A percentile compares a stretch with the other conserved stretches of the same genome.
phyloP scores from a whole-genome alignment of 1,140 invertebrate genomes.

The Zaprionus taronus region DNA sequence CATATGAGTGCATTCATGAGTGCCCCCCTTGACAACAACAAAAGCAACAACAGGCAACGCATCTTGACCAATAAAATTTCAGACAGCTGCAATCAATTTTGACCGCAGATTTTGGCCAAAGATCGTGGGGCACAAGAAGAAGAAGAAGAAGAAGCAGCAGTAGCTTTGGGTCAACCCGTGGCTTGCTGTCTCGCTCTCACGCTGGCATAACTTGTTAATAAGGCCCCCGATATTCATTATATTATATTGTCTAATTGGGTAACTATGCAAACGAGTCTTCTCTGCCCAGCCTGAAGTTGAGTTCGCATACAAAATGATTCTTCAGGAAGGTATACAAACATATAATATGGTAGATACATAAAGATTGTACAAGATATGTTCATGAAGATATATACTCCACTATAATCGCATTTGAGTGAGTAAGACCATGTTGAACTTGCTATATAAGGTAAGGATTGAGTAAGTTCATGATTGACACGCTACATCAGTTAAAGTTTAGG shows the following conservation, averaged over 20 bases:
- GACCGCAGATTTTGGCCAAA: constrained; percentile 33
- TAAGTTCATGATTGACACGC: neutral
- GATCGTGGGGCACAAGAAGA: constrained; percentile 1
- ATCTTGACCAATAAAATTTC: constrained; percentile 22
- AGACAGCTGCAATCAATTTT: constrained; percentile 41
- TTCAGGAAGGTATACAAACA: neutral
- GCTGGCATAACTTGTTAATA: neutral
- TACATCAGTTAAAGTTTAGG: no score
- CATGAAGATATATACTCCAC: neutral
- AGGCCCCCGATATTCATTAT: constrained; percentile 2
- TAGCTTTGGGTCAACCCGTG: constrained; percentile 3
- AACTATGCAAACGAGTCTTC: constrained; percentile 5
- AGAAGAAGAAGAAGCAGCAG: neutral
- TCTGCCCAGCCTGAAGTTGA: neutral
- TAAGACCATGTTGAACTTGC: neutral
- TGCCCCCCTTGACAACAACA: neutral
- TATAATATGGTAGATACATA: neutral
- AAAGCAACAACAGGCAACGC: constrained; percentile 1
- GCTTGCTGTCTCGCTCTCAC: neutral
- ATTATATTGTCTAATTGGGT: constrained; percentile 2
- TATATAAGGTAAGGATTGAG: neutral
- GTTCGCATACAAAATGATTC: neutral
- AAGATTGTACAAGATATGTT: neutral
- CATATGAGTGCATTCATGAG: neutral
- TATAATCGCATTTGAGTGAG: neutral